These are phyloP conservation scores for Plotosus lineatus DNA, from an alignment of 2,113 vertebrate genomes.

Conservation along the genomic window DNA sequence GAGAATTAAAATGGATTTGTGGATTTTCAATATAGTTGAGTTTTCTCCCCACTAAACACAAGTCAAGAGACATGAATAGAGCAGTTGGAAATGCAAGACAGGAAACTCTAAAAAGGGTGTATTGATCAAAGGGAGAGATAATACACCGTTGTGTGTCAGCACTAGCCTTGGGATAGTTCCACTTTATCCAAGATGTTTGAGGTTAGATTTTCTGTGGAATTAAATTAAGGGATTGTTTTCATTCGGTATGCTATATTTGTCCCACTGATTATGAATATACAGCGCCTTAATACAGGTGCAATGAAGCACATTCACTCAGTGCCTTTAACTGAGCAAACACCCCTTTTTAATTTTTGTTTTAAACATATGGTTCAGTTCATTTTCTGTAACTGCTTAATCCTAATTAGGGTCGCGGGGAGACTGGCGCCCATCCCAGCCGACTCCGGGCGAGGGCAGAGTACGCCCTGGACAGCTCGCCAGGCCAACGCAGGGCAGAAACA, in stretches of 20 bases:
- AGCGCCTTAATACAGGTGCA: not conserved
- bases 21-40: conserved; percentile 17
- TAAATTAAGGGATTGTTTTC: not conserved
- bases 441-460: too few relatives aligned
- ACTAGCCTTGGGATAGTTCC: not conserved
- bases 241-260: not conserved
- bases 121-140: conserved; percentile 22
- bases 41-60: conserved; percentile 19
- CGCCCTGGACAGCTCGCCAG: too few relatives aligned
- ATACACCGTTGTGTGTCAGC: not conserved
- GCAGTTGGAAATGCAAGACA: not conserved
- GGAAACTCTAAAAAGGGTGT: not conserved
- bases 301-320: not conserved
- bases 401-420: too few relatives aligned
- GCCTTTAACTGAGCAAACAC: not conserved
- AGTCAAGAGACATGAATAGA: not conserved
- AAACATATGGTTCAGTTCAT: too few relatives aligned
- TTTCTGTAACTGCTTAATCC: too few relatives aligned
- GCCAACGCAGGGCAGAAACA: too few relatives aligned
- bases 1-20: conserved; percentile 54
- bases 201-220: not conserved
- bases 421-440: too few relatives aligned
- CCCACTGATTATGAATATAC: conserved; percentile 11
- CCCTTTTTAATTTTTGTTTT: too few relatives aligned
- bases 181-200: not conserved